Percentiles rank a stretch among this genome's conserved stretches.
Conservation (phyloP, 2,888 invertebrate species). For the Eristalis intricaria region DNA sequence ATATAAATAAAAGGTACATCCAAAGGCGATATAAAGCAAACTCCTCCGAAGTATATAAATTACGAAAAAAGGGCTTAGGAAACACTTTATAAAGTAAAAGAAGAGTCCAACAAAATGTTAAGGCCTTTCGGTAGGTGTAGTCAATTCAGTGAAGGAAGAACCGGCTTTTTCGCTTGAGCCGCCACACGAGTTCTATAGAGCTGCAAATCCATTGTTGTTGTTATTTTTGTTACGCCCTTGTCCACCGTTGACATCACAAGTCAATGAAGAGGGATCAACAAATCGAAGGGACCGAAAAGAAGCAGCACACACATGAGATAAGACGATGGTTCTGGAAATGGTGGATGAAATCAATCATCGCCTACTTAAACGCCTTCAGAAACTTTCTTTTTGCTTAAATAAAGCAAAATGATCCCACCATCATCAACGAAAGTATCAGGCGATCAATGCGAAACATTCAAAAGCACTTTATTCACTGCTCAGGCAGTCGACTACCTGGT, state of each 20-base stretch:
- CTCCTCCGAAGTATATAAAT: constrained; percentile 73
- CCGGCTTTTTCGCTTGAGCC: constrained; percentile 33
- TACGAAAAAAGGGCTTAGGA: constrained; percentile 70
- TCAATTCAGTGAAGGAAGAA: not conserved
- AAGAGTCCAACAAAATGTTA: constrained; percentile 20
- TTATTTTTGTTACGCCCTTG: constrained; percentile 17
- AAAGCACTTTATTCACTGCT: constrained; percentile 71
- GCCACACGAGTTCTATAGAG: constrained; percentile 10
- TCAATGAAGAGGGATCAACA: constrained; percentile 44
- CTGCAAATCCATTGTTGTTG: not conserved
- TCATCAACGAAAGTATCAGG: constrained; percentile 60
- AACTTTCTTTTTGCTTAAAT: constrained; percentile 9
- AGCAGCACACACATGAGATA: constrained; percentile 6
- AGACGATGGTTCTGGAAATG: constrained; percentile 23
- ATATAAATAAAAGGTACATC: constrained; percentile 64
- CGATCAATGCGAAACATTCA: constrained; percentile 69
- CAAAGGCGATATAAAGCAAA: constrained; percentile 65
- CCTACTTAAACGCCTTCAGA: constrained; percentile 68
- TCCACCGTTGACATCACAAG: constrained; percentile 34
- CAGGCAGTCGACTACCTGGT: constrained; percentile 66
- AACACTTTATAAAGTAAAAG: constrained; percentile 74
- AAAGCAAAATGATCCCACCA: constrained; percentile 33
- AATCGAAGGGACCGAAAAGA: constrained; percentile 59
- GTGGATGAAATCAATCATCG: constrained; percentile 66
- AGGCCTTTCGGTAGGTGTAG: not conserved